Percentiles rank a stretch among this genome's conserved stretches.
Conservation (phyloP, 1,140 invertebrate species). For the Drosophila mojavensis region DNA sequence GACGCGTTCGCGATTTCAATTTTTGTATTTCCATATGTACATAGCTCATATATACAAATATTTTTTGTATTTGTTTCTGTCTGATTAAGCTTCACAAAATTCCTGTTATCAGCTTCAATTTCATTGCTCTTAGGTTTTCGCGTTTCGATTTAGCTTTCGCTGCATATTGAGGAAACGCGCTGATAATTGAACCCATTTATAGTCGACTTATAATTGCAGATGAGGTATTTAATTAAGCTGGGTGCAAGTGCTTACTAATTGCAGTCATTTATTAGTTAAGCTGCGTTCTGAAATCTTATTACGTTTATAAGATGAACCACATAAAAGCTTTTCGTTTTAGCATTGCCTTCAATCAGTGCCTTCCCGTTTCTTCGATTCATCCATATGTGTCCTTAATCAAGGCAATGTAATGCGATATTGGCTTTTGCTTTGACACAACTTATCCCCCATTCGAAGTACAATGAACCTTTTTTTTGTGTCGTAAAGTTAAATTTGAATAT, state of each 20-base stretch:
- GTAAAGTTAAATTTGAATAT: constrained; percentile 18
- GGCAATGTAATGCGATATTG: too few species aligned
- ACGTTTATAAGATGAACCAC: neutral
- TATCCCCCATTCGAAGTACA: constrained; percentile 23
- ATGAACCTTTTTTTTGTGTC: constrained; percentile 21
- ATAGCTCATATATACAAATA: too few species aligned
- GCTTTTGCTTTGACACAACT: neutral
- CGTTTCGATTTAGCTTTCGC: neutral
- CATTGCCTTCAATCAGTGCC: neutral
- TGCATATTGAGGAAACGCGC: neutral
- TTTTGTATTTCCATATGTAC: constrained; percentile 60
- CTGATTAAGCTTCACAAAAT: constrained; percentile 3
- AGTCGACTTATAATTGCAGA: neutral
- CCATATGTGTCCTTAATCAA: constrained; percentile 5
- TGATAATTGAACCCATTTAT: constrained; percentile 29
- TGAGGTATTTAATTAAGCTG: constrained; percentile 19
- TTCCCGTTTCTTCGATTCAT: neutral
- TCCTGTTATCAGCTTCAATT: constrained; percentile 59
- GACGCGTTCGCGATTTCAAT: constrained; percentile 47
- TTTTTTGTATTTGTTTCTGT: constrained; percentile 3
- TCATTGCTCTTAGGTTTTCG: constrained; percentile 12
- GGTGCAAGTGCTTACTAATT: constrained; percentile 17
- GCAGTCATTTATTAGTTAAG: neutral
- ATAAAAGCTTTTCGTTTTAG: neutral
- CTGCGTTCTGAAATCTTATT: constrained; percentile 9